Percentiles rank a stretch among this genome's conserved stretches.
These are phyloP conservation scores for Pseudorhombus dupliciocellatus DNA, from an alignment of 2,113 vertebrate species.

Conservation along the genomic window DNA sequence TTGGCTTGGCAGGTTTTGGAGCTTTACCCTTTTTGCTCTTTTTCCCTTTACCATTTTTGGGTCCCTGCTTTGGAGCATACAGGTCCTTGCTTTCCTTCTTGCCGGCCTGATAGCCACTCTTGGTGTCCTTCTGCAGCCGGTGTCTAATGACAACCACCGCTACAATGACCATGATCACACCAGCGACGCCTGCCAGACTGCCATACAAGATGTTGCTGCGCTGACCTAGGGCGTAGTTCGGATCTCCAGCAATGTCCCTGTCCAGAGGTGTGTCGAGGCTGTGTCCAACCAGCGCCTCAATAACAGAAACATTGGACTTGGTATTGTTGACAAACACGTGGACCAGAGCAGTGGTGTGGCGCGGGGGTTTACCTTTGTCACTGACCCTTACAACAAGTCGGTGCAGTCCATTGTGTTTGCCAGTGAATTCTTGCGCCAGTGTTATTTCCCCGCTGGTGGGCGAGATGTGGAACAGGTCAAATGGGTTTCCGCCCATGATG, in stretches of 20 bases:
- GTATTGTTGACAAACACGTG: conserved; percentile 97
- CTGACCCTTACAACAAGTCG: conserved; percentile 92
- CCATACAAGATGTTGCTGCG: conserved; percentile 92
- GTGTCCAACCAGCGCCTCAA: conserved; percentile 93
- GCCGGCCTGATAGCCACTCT: conserved; percentile 96
- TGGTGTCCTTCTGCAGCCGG: conserved; percentile 91
- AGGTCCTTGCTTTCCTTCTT: conserved; percentile 98
- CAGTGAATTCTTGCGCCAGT: conserved; percentile 89
- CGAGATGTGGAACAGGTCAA: conserved; percentile 92
- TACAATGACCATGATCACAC: conserved; percentile 91
- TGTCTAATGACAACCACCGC: conserved; percentile 91
- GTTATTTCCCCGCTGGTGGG: conserved; percentile 89
- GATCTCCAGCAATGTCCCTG: conserved; percentile 95
- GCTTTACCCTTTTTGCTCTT: conserved; percentile 94
- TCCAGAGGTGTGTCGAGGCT: conserved; percentile 95
- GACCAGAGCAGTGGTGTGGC: conserved; percentile 91
- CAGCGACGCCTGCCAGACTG: conserved; percentile 89
- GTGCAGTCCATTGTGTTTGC: conserved; percentile 93
- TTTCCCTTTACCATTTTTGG: conserved; percentile 90
- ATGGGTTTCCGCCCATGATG: conserved; percentile 94
- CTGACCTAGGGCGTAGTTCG: conserved; percentile 88
- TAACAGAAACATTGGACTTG: conserved; percentile 87
- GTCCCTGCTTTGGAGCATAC: conserved; percentile 91
- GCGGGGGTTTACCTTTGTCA: conserved; percentile 90
- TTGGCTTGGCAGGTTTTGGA: conserved; percentile 90